Conservation (phyloP, 1,140 invertebrate species). For the Myzus persicae region DNA sequence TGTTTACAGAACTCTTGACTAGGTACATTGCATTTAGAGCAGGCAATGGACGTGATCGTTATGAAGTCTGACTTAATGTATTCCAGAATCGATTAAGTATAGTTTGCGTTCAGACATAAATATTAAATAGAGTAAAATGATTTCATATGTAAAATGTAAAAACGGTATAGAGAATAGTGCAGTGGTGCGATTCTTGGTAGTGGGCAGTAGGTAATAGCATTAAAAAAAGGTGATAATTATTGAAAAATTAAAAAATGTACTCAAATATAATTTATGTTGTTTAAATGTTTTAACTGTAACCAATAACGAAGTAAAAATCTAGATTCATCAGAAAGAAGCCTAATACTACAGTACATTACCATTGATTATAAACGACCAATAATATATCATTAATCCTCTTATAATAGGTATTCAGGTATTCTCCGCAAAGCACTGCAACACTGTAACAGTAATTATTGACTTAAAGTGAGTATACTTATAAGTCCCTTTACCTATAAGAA, state of each 20-base stretch:
- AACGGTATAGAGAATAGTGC: background rate
- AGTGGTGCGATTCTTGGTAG: background rate
- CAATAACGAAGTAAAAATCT: background rate
- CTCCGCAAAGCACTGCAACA: background rate
- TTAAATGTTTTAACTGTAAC: background rate
- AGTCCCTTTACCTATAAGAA: too few relatives aligned
- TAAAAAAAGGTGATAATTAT: background rate
- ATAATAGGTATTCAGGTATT: background rate
- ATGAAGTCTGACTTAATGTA: slow-evolving; percentile 32
- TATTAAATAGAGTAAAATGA: background rate
- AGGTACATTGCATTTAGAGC: slow-evolving; percentile 39
- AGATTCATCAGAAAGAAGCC: background rate
- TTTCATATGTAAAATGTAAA: background rate
- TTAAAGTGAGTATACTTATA: too few relatives aligned
- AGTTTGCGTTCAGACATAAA: background rate
- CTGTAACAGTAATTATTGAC: too few relatives aligned
- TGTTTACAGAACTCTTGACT: slow-evolving; percentile 57
- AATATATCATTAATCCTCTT: background rate
- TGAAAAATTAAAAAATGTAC: background rate
- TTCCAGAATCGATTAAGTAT: slow-evolving; percentile 30
- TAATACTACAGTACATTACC: too few relatives aligned
- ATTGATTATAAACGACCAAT: background rate
- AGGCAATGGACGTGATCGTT: background rate
- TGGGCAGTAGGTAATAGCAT: background rate
- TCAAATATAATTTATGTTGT: background rate